Conservation (phyloP, 2,888 invertebrate genomes). For the Pharmacophagus antenor region DNA sequence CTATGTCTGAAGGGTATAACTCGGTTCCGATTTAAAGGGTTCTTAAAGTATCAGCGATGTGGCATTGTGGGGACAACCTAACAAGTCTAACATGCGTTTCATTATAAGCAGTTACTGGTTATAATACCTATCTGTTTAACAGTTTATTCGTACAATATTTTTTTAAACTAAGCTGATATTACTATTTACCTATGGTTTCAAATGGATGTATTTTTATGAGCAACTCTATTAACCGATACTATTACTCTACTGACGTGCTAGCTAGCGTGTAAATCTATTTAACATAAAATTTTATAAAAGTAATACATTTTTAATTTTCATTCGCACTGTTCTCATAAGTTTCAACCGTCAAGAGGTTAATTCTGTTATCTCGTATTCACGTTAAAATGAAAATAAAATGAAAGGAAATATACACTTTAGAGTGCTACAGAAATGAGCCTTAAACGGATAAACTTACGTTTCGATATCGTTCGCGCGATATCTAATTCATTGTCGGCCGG, state of each 20-base stretch:
- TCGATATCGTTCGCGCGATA: conserved; percentile 77
- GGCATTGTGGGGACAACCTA: too few species aligned
- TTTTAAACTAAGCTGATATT: too few species aligned
- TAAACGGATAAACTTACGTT: conserved; percentile 61
- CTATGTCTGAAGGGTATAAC: too few species aligned
- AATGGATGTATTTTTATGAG: too few species aligned
- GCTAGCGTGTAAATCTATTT: neutral
- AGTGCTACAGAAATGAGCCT: conserved; percentile 14
- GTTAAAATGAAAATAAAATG: conserved; percentile 1
- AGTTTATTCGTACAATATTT: too few species aligned
- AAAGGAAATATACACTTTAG: conserved; percentile 8
- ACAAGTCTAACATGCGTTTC: too few species aligned
- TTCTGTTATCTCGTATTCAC: neutral
- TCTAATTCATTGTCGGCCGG: conserved; percentile 74
- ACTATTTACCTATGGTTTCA: too few species aligned
- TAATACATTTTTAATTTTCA: conserved; percentile 5
- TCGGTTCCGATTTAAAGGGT: too few species aligned
- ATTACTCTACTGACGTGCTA: neutral
- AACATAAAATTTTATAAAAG: neutral
- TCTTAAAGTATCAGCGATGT: too few species aligned
- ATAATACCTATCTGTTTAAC: too few species aligned
- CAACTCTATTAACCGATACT: too few species aligned
- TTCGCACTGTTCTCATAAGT: neutral
- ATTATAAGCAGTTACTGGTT: too few species aligned
- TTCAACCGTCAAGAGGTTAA: conserved; percentile 2